A percentile compares a stretch with the other conserved stretches of the same genome.
Conservation (phyloP, 2,113 vertebrate genomes). For the Mus musculus region DNA sequence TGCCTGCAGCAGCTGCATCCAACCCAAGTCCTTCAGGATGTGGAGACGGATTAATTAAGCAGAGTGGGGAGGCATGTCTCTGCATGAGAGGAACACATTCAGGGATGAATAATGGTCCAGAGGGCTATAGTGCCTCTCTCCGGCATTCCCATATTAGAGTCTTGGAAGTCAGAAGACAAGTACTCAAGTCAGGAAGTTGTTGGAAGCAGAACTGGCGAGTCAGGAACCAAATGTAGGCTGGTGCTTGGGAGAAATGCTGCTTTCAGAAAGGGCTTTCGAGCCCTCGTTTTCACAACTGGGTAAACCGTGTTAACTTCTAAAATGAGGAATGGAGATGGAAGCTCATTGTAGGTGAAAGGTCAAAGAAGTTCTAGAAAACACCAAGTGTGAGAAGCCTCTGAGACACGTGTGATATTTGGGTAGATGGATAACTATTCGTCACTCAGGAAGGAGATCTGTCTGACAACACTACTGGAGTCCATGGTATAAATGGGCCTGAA, state of each 20-base stretch:
- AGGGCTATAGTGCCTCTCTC: background rate
- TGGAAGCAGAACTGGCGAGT: background rate
- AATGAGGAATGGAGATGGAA: background rate
- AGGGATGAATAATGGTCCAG: background rate
- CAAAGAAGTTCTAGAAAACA: background rate
- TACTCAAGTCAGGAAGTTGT: background rate
- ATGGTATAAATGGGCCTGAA: background rate
- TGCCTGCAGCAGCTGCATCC: background rate
- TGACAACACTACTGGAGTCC: background rate
- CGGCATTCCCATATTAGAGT: background rate
- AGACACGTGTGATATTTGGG: background rate
- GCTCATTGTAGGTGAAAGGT: background rate
- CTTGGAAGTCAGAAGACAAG: background rate
- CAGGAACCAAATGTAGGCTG: accelerated
- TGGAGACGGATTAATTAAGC: too few species aligned
- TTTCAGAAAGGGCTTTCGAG: background rate
- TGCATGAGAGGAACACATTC: background rate
- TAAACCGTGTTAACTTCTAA: background rate
- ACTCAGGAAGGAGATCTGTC: background rate
- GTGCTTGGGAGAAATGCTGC: background rate
- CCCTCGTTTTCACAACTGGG: background rate
- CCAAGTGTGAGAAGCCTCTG: background rate
- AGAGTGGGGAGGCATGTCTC: background rate
- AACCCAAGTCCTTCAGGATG: background rate
- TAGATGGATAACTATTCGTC: background rate